Evolutionary conservation across 2,797 vertebrate genomes (phyloP).

Genomic region (Rhynchotus rufescens): DNA sequence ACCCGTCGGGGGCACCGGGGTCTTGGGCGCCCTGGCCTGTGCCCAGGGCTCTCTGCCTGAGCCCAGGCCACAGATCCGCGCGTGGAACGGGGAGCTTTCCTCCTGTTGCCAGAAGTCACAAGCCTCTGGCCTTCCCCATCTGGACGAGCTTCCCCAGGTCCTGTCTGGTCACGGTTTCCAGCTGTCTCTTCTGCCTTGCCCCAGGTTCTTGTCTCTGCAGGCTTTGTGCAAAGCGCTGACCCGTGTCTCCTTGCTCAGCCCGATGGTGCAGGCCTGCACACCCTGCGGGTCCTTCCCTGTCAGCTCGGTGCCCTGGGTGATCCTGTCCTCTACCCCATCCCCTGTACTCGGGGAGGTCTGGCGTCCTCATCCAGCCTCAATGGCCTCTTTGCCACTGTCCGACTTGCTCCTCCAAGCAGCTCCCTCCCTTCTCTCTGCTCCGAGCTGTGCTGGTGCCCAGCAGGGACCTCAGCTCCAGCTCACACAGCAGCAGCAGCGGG

Average conservation of each 20-base stretch:
- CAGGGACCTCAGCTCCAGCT: neutral
- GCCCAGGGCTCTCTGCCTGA: neutral
- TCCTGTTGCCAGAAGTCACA: neutral
- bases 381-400: neutral
- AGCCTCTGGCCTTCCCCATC: neutral
- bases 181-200: too few species aligned
- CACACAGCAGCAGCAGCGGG: fast-evolving
- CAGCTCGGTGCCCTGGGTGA: neutral
- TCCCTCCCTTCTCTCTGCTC: neutral
- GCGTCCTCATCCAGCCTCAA: neutral
- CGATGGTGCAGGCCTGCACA: too few species aligned
- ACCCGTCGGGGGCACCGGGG: neutral
- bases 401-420: neutral
- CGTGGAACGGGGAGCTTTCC: neutral
- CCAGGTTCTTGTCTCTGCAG: too few species aligned
- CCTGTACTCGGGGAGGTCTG: neutral
- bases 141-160: fast-evolving
- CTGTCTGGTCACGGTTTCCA: neutral
- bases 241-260: too few species aligned
- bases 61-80: neutral
- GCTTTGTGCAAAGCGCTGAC: too few species aligned
- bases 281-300: too few species aligned
- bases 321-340: neutral
- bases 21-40: neutral
- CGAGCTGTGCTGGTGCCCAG: neutral